Base-by-base conservation (phyloP, 2,113 vertebrate species). In the Elephantulus edwardii region DNA sequence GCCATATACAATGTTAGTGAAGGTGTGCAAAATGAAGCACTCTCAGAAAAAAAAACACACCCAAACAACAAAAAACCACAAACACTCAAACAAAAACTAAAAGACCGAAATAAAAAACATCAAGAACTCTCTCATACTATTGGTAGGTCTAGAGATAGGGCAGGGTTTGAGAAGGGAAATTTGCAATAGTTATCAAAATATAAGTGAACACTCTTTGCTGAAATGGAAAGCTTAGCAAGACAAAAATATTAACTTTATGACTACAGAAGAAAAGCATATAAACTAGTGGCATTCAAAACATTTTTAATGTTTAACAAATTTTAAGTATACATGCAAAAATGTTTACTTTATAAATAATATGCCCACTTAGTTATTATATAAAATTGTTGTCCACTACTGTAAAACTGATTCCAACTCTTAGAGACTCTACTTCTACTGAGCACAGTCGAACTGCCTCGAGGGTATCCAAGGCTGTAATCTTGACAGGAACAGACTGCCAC, bases 301-400 rank as follows among this genome's bases (percentile, higher is more conserved):
- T 91, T 82, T 88, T 83, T 80, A 46, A 50, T 50, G 58, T n/a
- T 3, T 54, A 86, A 88, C 60, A 72, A 91, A 86, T 58, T 94
- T 89, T 81, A 56, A 74, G 66, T 26, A 83, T 13, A 30, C 9
- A 78, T 6, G 52, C 16, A 28, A 64, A 58, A 75, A 71, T 60
- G 13, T 86, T n/a, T n/a, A n/a, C n/a, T 74, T 77, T 62, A 54
- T 52, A 62, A 88, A 58, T 76, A 11, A 92, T 19, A n/a, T n/a
- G n/a, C n/a, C n/a, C n/a, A n/a, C n/a, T n/a, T n/a, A n/a, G n/a
- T n/a, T n/a, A n/a, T n/a, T n/a, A n/a, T n/a, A n/a, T n/a, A n/a
- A n/a, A n/a, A n/a, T n/a, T n/a, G n/a, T n/a, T n/a, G n/a, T n/a
- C n/a, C n/a, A n/a, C n/a, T n/a, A n/a, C n/a, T n/a, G n/a, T n/a